A percentile compares a stretch with the other conserved stretches of the same genome.
phyloP scores from a whole-genome alignment of 2,797 vertebrate genomes.

The Gephyroberyx darwinii region DNA sequence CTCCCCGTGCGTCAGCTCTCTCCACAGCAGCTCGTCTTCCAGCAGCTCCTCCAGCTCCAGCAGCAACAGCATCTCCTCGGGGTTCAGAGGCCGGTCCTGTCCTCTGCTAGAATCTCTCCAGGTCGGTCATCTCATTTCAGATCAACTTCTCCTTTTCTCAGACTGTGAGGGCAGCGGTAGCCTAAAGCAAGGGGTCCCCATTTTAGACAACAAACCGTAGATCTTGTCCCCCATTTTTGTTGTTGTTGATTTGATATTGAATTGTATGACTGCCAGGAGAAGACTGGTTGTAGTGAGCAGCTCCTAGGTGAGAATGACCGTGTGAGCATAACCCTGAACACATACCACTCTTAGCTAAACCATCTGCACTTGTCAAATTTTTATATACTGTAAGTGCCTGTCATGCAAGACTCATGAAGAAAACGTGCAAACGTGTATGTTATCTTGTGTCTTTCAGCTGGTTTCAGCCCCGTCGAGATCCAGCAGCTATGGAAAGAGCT shows the following conservation, averaged over 20 bases:
- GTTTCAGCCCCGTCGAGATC: slow-evolving; percentile 88
- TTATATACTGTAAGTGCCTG: too few relatives aligned
- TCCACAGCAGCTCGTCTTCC: slow-evolving; percentile 91
- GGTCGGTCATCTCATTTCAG: slow-evolving; percentile 70
- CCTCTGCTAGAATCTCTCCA: slow-evolving; percentile 87
- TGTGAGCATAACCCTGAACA: too few relatives aligned
- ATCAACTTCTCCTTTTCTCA: background rate
- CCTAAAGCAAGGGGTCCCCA: too few relatives aligned
- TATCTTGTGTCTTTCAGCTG: slow-evolving; percentile 69
- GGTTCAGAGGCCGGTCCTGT: slow-evolving; percentile 86
- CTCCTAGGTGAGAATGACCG: too few relatives aligned
- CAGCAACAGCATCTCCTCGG: slow-evolving; percentile 90
- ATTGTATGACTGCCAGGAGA: too few relatives aligned
- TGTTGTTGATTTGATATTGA: too few relatives aligned
- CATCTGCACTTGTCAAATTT: too few relatives aligned
- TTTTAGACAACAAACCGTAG: too few relatives aligned
- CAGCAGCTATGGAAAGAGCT: slow-evolving; percentile 95
- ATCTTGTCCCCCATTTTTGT: too few relatives aligned
- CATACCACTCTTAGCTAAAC: background rate
- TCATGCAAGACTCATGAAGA: too few relatives aligned
- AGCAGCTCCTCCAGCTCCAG: slow-evolving; percentile 92
- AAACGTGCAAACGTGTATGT: background rate
- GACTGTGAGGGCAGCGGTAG: too few relatives aligned
- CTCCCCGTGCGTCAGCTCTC: slow-evolving; percentile 76
- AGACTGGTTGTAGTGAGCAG: too few relatives aligned